Conservation (phyloP, 1,140 invertebrate species). For the Pachyrhynchus sulphureomaculatus region DNA sequence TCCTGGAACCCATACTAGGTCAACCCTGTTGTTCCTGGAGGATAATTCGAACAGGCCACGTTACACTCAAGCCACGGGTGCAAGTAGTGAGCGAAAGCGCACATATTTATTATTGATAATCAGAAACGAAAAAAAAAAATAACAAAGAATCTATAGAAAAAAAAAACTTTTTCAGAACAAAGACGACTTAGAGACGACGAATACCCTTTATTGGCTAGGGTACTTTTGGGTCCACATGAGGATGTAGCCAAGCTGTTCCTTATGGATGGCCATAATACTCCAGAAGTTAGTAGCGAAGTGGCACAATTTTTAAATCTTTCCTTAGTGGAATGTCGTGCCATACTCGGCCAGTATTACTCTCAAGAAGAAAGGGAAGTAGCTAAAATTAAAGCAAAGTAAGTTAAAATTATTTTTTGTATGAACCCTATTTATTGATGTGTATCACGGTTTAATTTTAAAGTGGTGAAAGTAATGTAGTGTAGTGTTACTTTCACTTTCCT, state of each 20-base stretch:
- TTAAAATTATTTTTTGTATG: neutral
- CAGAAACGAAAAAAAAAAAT: too few relatives aligned
- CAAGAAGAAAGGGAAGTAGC: constrained; percentile 74
- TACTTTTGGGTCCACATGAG: constrained; percentile 80
- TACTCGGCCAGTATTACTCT: constrained; percentile 74
- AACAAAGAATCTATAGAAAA: too few relatives aligned
- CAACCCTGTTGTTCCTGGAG: too few relatives aligned
- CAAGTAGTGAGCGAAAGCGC: too few relatives aligned
- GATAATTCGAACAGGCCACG: too few relatives aligned
- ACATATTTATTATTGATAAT: too few relatives aligned
- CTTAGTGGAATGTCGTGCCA: constrained; percentile 73
- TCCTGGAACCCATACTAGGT: too few relatives aligned
- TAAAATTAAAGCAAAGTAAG: constrained; percentile 71
- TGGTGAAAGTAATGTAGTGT: too few relatives aligned
- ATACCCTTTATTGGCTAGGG: constrained; percentile 75
- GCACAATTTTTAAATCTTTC: constrained; percentile 84
- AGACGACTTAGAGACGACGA: constrained; percentile 73
- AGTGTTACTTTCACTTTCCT: too few relatives aligned
- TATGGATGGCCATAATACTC: constrained; percentile 72
- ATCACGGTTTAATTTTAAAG: too few relatives aligned
- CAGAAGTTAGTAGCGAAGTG: constrained; percentile 76
- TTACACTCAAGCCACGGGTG: too few relatives aligned
- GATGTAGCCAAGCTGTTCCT: constrained; percentile 78
- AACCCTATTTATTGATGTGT: too few relatives aligned
- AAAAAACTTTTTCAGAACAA: constrained; percentile 70